A percentile compares a stretch with the other conserved stretches of the same genome.
Conservation (phyloP, 2,888 invertebrate genomes). For the Nephrotoma guestfalica region DNA sequence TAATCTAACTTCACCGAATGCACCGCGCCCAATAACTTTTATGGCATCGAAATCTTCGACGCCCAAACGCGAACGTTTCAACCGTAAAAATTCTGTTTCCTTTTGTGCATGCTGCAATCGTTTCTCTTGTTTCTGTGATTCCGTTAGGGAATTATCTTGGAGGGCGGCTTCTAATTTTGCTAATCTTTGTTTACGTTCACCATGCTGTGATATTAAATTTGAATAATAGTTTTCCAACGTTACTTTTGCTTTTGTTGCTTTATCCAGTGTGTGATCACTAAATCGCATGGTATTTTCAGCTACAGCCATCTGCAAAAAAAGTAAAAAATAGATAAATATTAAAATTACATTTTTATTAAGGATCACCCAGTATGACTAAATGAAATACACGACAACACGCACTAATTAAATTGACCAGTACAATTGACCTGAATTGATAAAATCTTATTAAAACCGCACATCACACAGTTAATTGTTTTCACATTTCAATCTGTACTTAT, state of each 20-base stretch:
- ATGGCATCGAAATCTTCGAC: constrained; percentile 98
- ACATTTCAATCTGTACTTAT: not conserved
- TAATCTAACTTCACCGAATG: constrained; percentile 87
- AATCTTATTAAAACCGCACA: not conserved
- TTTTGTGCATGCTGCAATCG: constrained; percentile 93
- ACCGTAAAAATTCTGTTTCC: constrained; percentile 94
- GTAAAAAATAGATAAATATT: not conserved
- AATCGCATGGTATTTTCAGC: constrained; percentile 77
- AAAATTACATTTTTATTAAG: too few relatives aligned
- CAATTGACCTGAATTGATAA: not conserved
- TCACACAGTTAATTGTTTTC: not conserved
- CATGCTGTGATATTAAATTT: constrained; percentile 93
- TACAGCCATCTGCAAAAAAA: constrained; percentile 47
- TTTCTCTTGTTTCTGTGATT: constrained; percentile 76
- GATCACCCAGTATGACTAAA: not conserved
- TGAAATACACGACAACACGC: not conserved
- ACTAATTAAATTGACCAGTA: not conserved
- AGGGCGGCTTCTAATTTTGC: constrained; percentile 92
- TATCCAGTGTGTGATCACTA: constrained; percentile 94
- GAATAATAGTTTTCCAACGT: constrained; percentile 98
- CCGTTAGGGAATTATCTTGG: constrained; percentile 87
- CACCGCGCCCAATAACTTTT: constrained; percentile 90
- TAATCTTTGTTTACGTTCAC: constrained; percentile 88
- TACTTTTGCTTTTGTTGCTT: constrained; percentile 97
- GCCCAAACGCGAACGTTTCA: constrained; percentile 88